Conservation (phyloP, 2,113 vertebrate species). For the Piliocolobus tephrosceles region DNA sequence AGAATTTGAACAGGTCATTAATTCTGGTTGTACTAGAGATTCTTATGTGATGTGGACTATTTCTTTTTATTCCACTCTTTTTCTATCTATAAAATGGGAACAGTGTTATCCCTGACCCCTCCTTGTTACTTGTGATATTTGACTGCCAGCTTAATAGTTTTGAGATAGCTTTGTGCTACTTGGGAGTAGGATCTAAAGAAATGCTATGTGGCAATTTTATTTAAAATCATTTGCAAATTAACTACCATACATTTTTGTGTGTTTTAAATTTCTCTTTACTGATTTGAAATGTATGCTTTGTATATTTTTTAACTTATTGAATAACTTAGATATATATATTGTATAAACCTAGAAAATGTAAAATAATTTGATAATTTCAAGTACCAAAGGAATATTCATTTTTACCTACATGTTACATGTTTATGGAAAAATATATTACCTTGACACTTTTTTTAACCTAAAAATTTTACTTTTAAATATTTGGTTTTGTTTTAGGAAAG, state of each 20-base stretch:
- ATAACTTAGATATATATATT: too few species aligned
- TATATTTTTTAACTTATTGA: neutral
- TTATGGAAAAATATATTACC: slow-evolving; percentile 36
- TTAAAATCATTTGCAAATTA: slow-evolving; percentile 42
- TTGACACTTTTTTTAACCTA: neutral
- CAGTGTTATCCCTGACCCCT: slow-evolving; percentile 65
- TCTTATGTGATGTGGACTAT: neutral
- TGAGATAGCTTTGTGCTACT: slow-evolving; percentile 37
- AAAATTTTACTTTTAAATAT: slow-evolving; percentile 50
- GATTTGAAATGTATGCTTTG: slow-evolving; percentile 31
- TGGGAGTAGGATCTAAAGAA: slow-evolving; percentile 33
- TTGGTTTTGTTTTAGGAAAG: slow-evolving; percentile 89
- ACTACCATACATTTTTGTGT: neutral
- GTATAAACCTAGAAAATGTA: neutral
- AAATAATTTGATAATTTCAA: slow-evolving; percentile 27
- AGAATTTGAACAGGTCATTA: neutral
- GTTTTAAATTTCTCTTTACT: slow-evolving; percentile 33
- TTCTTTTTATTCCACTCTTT: slow-evolving; percentile 42
- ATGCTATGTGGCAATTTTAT: slow-evolving; percentile 5
- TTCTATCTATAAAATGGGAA: slow-evolving; percentile 77
- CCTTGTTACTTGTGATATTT: slow-evolving; percentile 55
- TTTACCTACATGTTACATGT: slow-evolving; percentile 20
- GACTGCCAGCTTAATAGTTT: neutral
- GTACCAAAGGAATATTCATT: slow-evolving; percentile 19
- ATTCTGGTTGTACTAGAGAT: neutral